Base-by-base conservation (phyloP, 2,888 invertebrate genomes). In the Creontiades dilutus region DNA sequence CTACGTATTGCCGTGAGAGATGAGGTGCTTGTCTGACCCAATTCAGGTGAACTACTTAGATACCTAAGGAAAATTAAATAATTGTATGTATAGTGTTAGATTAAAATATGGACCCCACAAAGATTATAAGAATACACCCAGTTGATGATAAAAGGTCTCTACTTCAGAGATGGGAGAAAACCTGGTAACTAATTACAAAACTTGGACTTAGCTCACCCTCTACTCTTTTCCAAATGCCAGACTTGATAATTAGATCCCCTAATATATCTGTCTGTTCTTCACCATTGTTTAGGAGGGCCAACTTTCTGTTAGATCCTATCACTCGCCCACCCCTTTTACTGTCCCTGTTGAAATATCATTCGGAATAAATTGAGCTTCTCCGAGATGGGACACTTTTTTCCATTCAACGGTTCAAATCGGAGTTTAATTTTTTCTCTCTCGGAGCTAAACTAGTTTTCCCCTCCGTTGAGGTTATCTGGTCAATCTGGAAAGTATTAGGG, bases 231-330 rank as follows among this genome's bases (percentile, higher is more conserved):
- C 14, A 82, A 82, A 52, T 48, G 82, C 23, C 82, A 52, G 52
- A 82, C 23, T 82, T 82, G 82, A 82, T 82, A 82, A 82, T 82
- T 82, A 82, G 82, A 82, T 47, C 52, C 82, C 80, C 12, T 23
- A 5, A 82, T 82, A 82, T 82, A 82, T 82, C 82, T 82, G 82
- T 52, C 55, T 19, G 27, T 52, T 48, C 23, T 48, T 23, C 11
- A 27, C 82, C 82, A 82, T 82, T 82, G 82, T 82, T 82, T 52
- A 82, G 82, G 52, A 82, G 19, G 19, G 82, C 82, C 23, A 82
- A 82, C 82, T 82, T 82, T 81, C 52, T 82, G 82, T 82, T 52
- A 82, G 82, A 82, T 82, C 23, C 82, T 82, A 82, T 82, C 82
- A 14, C 48, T 52, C 27, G 27, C 4, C 52, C 52, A 52, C 78